phyloP scores from a whole-genome alignment of 2,113 vertebrate genomes.

The Platichthys flesus region DNA sequence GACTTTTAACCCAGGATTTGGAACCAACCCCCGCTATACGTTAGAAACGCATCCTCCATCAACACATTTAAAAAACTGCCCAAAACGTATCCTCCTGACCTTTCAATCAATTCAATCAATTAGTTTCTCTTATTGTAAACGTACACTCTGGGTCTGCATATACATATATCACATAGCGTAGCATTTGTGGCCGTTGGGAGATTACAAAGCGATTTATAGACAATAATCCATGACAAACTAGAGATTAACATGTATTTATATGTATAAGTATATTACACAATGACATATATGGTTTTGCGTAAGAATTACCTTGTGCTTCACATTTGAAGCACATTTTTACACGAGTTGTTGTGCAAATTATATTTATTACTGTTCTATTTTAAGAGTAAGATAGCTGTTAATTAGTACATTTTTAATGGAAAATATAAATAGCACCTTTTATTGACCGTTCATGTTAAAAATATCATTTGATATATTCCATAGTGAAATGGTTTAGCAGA shows the following conservation, averaged over 20 bases:
- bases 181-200: neutral
- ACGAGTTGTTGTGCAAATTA: too few species aligned
- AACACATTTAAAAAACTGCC: too few species aligned
- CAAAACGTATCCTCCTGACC: too few species aligned
- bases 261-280: neutral
- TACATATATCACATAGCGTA: neutral
- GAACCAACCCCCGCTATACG: too few species aligned
- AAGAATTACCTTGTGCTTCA: too few species aligned
- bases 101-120: too few species aligned
- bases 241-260: neutral
- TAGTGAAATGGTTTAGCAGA: neutral
- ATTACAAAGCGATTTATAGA: neutral
- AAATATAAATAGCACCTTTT: neutral
- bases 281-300: neutral
- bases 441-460: neutral
- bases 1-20: too few species aligned
- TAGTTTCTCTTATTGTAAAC: too few species aligned
- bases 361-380: too few species aligned
- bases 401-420: neutral
- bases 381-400: too few species aligned
- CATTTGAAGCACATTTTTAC: too few species aligned
- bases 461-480: neutral
- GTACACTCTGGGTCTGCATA: neutral
- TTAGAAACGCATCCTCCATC: too few species aligned
- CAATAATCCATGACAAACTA: neutral